Percentiles rank a stretch among this genome's conserved stretches.
phyloP scores from a whole-genome alignment of 2,113 vertebrate species.

The Pogonocichla stellata region DNA sequence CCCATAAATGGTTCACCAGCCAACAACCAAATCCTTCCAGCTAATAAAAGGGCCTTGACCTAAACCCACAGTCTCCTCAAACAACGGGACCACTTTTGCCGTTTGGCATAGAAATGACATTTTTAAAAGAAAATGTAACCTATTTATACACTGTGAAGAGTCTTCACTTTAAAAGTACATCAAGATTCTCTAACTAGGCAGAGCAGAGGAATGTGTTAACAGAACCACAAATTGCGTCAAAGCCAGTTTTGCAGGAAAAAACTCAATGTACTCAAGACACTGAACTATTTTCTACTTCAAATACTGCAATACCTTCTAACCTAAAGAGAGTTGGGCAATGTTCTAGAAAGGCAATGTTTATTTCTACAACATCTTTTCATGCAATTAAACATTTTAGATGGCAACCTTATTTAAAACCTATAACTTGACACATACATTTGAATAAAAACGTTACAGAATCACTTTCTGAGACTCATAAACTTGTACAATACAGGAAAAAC shows the following conservation, averaged over 20 bases:
- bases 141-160: background rate
- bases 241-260: background rate
- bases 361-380: background rate
- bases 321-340: background rate
- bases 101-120: background rate
- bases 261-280: background rate
- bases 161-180: background rate
- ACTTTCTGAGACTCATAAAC: background rate
- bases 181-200: background rate
- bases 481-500: background rate
- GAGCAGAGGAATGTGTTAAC: background rate
- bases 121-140: constrained; percentile 14
- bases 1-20: background rate
- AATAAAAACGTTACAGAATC: background rate
- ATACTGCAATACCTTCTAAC: background rate
- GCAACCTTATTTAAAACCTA: background rate
- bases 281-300: background rate
- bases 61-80: background rate
- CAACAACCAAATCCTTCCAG: background rate
- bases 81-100: background rate
- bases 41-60: background rate
- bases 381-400: background rate
- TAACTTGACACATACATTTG: background rate
- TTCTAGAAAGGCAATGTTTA: background rate
- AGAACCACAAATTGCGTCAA: background rate